A percentile compares a stretch with the other conserved stretches of the same genome.
These are phyloP conservation scores for Drosophila trapezifrons DNA, from an alignment of 1,140 invertebrate genomes.

Conservation along the genomic window DNA sequence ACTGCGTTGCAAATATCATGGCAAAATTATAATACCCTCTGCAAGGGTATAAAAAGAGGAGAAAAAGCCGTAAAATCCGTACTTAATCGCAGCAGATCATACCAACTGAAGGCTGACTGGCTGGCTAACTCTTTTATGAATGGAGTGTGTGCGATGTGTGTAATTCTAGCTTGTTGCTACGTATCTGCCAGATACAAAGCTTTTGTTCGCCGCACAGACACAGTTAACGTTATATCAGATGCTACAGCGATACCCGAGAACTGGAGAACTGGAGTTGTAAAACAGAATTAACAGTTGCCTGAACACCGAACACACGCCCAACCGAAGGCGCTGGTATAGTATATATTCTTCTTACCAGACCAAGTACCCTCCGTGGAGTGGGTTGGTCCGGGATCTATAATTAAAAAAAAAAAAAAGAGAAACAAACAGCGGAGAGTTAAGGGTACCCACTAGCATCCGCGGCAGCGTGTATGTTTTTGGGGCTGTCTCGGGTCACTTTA, in stretches of 20 bases:
- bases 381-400: conserved; percentile 63
- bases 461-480: conserved; percentile 24
- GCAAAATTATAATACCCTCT: no score
- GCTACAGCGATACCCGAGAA: conserved; percentile 52
- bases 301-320: conserved; percentile 68
- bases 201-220: conserved; percentile 54
- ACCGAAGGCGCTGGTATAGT: conserved; percentile 16
- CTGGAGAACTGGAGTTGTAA: conserved; percentile 58
- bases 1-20: no score
- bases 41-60: no score
- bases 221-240: conserved; percentile 74
- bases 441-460: conserved; percentile 32
- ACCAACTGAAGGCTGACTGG: neutral
- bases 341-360: conserved; percentile 2
- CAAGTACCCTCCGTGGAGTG: conserved; percentile 18
- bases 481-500: conserved; percentile 6
- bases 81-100: conserved; percentile 45
- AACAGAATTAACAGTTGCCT: conserved; percentile 81
- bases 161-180: conserved; percentile 31
- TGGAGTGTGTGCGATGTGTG: conserved; percentile 53
- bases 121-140: conserved; percentile 52
- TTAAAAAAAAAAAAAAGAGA: conserved; percentile 59
- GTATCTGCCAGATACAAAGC: conserved; percentile 22
- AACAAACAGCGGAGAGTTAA: conserved; percentile 42
- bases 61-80: conserved; percentile 33